A percentile compares a stretch with the other conserved stretches of the same genome.
phyloP scores from a whole-genome alignment of 2,797 vertebrate genomes.

The Lemur catta region DNA sequence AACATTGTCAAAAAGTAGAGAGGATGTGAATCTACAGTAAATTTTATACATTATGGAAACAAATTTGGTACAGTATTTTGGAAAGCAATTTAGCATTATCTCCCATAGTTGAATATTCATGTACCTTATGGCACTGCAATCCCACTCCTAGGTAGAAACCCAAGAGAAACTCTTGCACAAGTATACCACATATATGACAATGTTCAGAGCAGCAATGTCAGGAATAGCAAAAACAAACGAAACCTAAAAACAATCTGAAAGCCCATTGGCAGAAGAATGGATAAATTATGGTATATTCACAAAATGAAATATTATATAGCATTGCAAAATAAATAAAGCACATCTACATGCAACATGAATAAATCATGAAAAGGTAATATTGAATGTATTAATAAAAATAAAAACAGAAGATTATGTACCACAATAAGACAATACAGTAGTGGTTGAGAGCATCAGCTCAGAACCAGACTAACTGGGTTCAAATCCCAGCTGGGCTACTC shows the following conservation, averaged over 20 bases:
- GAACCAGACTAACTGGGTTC: background rate
- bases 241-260: background rate
- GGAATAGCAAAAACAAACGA: background rate
- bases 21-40: background rate
- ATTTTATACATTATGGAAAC: background rate
- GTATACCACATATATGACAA: background rate
- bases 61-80: background rate
- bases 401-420: background rate
- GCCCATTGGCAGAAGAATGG: background rate
- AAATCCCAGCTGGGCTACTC: background rate
- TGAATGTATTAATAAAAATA: background rate
- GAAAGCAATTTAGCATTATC: slow-evolving; percentile 17
- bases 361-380: background rate
- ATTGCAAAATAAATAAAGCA: background rate
- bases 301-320: background rate
- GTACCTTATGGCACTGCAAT: background rate
- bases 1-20: background rate
- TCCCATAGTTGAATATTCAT: background rate
- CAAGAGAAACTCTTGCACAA: background rate
- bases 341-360: background rate
- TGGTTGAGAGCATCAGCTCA: background rate
- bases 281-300: background rate
- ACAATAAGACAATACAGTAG: background rate
- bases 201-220: background rate
- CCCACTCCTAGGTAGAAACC: background rate